These are phyloP conservation scores for Galaxea fascicularis DNA, from an alignment of 92 coral and sea anemone species.

Conservation along the genomic window DNA sequence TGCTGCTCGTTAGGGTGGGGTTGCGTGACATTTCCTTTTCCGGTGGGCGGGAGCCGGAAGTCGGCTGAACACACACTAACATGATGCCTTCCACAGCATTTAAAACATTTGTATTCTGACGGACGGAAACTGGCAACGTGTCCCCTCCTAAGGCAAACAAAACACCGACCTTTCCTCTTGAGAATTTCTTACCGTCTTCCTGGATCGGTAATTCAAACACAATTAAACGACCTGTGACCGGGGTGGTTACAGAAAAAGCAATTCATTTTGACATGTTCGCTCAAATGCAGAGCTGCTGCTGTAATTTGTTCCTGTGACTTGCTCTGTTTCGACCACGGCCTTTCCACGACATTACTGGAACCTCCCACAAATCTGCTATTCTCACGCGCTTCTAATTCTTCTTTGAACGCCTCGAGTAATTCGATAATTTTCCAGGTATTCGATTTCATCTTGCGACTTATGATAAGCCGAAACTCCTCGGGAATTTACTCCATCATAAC, in stretches of 20 bases:
- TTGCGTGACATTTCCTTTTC: constrained; percentile 9
- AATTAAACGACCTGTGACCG: constrained; percentile 41
- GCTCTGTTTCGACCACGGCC: not conserved
- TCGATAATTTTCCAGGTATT: not conserved
- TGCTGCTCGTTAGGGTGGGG: not conserved
- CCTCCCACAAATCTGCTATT: constrained; percentile 29
- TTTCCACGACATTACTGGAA: constrained; percentile 22
- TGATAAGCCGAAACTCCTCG: constrained; percentile 41
- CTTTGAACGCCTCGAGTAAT: constrained; percentile 38
- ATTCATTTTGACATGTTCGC: constrained; percentile 2
- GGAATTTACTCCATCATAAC: constrained; percentile 66
- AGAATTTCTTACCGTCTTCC: constrained; percentile 62
- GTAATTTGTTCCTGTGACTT: constrained; percentile 12
- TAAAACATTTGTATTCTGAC: constrained; percentile 61
- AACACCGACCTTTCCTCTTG: constrained; percentile 65
- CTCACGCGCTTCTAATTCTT: constrained; percentile 57
- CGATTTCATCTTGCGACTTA: constrained; percentile 23
- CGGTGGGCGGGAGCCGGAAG: not conserved
- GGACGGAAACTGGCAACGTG: constrained; percentile 65
- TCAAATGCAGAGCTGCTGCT: constrained; percentile 3
- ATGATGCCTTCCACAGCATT: constrained; percentile 70
- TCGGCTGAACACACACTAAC: constrained; percentile 58
- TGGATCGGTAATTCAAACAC: constrained; percentile 42
- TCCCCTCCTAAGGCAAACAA: constrained; percentile 64
- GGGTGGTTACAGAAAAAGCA: constrained; percentile 23